These are phyloP conservation scores for Melanotaenia boesemani DNA, from an alignment of 2,797 vertebrate species.

Conservation along the genomic window DNA sequence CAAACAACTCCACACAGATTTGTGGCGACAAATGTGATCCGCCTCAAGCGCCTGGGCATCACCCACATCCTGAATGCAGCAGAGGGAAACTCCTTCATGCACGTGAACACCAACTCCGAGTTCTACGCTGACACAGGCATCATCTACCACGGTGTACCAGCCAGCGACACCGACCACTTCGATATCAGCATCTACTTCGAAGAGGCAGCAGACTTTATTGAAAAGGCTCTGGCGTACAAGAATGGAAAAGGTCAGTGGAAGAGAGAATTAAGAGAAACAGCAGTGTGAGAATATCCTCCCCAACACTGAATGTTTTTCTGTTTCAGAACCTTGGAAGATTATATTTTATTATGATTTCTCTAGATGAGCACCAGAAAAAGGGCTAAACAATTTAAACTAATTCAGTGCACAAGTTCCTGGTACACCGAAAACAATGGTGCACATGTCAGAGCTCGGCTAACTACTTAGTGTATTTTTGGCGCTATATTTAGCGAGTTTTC, in stretches of 20 bases:
- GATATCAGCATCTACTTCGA: slow-evolving; percentile 94
- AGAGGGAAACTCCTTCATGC: slow-evolving; percentile 95
- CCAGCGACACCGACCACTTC: slow-evolving; percentile 93
- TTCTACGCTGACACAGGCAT: slow-evolving; percentile 91
- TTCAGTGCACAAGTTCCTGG: no score
- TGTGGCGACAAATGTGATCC: slow-evolving; percentile 87
- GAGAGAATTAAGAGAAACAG: neutral
- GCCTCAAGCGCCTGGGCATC: slow-evolving; percentile 88
- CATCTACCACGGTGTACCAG: slow-evolving; percentile 92
- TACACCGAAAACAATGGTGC: no score
- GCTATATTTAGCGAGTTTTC: no score
- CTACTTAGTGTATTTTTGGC: no score
- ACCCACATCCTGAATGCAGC: slow-evolving; percentile 95
- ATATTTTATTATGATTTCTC: neutral
- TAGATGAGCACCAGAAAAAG: neutral
- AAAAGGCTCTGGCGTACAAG: slow-evolving; percentile 88
- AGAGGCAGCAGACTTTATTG: slow-evolving; percentile 92
- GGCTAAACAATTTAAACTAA: no score
- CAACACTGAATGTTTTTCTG: neutral
- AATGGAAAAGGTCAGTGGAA: slow-evolving; percentile 83
- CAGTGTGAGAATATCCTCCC: neutral
- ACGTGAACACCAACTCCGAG: slow-evolving; percentile 91
- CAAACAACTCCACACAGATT: slow-evolving; percentile 72
- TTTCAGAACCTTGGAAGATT: neutral
- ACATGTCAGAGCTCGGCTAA: no score